Percentiles rank a stretch among this genome's conserved stretches.
Evolutionary conservation across 2,113 vertebrate genomes (phyloP).

Genomic region (Chiloscyllium plagiosum): DNA sequence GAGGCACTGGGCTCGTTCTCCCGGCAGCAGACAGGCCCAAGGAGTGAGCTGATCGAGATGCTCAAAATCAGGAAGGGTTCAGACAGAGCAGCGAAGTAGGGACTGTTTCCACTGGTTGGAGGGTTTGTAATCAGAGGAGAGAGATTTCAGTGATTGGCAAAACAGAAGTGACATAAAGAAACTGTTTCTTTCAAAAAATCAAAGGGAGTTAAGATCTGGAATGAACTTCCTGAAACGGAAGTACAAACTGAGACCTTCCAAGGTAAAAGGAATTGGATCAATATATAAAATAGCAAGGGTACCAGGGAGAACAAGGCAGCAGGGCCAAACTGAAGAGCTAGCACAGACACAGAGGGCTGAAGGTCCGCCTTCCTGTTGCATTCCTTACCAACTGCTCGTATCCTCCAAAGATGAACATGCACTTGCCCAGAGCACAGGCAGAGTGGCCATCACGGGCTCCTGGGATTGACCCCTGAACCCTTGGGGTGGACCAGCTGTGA

Average conservation of each 20-base stretch:
- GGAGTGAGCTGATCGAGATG: not conserved
- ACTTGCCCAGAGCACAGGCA: conserved; percentile 80
- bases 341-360: not conserved
- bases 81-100: not conserved
- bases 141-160: not conserved
- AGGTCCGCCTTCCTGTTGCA: not conserved
- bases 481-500: conserved; percentile 87
- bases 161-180: not conserved
- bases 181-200: too few relatives aligned
- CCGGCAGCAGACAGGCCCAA: not conserved
- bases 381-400: conserved; percentile 90
- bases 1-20: not conserved
- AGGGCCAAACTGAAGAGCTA: too few relatives aligned
- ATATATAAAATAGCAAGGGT: not conserved
- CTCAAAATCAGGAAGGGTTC: not conserved
- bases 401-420: conserved; percentile 96
- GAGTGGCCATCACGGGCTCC: conserved; percentile 94
- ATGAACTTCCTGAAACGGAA: not conserved
- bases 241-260: not conserved
- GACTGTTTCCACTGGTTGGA: not conserved
- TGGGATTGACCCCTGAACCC: conserved; percentile 80
- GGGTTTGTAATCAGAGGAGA: not conserved
- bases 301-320: too few relatives aligned
- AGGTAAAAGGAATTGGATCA: not conserved
- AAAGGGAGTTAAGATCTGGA: not conserved